These are phyloP conservation scores for Heliconius ismenius DNA, from an alignment of 2,888 invertebrate genomes.

Conservation along the genomic window DNA sequence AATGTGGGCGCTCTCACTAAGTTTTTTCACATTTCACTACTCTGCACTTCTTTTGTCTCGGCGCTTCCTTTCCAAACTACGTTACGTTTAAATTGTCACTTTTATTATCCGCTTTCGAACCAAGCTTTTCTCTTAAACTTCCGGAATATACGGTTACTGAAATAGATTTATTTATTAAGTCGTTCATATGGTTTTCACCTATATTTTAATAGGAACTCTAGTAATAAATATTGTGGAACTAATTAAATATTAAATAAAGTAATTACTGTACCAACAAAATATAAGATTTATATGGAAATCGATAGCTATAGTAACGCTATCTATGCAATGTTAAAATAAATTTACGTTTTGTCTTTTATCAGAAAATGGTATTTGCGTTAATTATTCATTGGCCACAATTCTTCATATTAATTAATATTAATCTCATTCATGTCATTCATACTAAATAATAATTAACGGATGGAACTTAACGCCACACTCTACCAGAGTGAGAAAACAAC, in stretches of 20 bases:
- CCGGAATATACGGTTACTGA: constrained; percentile 35
- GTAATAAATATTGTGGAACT: not conserved
- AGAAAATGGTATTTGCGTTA: not conserved
- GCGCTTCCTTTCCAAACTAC: constrained; percentile 61
- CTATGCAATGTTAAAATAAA: not conserved
- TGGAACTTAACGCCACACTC: not conserved
- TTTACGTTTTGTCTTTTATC: not conserved
- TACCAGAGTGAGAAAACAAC: not conserved
- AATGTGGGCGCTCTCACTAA: constrained; percentile 49
- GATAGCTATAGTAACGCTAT: not conserved
- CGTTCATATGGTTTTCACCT: not conserved
- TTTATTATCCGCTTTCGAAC: constrained; percentile 63
- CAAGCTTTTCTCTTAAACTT: constrained; percentile 48
- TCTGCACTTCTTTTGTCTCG: constrained; percentile 67
- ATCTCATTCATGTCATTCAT: too few relatives aligned
- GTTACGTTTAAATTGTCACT: constrained; percentile 72
- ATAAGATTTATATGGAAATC: not conserved
- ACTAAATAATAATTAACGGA: too few relatives aligned
- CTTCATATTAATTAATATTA: not conserved
- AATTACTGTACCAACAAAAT: not conserved
- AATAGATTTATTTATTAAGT: constrained; percentile 22
- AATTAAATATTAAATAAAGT: not conserved
- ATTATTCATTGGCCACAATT: not conserved
- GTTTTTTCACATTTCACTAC: constrained; percentile 60
- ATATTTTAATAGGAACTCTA: not conserved